Evolutionary conservation across 2,113 vertebrate species (phyloP).

Genomic region (Misgurnus anguillicaudatus): DNA sequence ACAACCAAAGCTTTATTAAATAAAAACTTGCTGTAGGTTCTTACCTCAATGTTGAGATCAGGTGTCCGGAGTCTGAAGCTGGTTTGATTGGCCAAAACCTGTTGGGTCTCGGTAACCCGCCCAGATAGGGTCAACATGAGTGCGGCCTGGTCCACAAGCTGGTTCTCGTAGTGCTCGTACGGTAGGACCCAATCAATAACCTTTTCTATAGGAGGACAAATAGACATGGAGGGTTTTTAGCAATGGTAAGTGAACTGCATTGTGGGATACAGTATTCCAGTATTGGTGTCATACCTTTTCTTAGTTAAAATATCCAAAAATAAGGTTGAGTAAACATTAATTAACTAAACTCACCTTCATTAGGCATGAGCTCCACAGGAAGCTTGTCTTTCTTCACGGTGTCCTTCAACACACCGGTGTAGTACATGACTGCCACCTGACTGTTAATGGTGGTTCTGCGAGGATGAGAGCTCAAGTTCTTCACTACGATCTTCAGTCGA

Average conservation of each 20-base stretch:
- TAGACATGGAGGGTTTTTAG: background rate
- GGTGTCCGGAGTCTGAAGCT: conserved; percentile 84
- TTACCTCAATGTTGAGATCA: conserved; percentile 74
- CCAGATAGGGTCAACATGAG: conserved; percentile 84
- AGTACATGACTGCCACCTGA: conserved; percentile 83
- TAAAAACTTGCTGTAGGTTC: background rate
- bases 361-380: conserved; percentile 67
- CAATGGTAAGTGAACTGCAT: background rate
- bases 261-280: no score
- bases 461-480: conserved; percentile 71
- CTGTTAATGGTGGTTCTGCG: conserved; percentile 79
- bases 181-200: conserved; percentile 77
- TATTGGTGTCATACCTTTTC: no score
- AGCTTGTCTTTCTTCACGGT: conserved; percentile 79
- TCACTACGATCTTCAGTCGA: conserved; percentile 71
- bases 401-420: conserved; percentile 82
- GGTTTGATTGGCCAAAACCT: conserved; percentile 86
- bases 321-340: no score
- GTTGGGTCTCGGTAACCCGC: conserved; percentile 79
- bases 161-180: conserved; percentile 79
- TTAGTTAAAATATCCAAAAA: no score
- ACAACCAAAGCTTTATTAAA: background rate
- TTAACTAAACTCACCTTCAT: conserved; percentile 68
- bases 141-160: conserved; percentile 84
- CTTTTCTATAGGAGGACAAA: conserved; percentile 56